Evolutionary conservation across 2,888 invertebrate species (phyloP).

Genomic region (Teinopalpus imperialis): DNA sequence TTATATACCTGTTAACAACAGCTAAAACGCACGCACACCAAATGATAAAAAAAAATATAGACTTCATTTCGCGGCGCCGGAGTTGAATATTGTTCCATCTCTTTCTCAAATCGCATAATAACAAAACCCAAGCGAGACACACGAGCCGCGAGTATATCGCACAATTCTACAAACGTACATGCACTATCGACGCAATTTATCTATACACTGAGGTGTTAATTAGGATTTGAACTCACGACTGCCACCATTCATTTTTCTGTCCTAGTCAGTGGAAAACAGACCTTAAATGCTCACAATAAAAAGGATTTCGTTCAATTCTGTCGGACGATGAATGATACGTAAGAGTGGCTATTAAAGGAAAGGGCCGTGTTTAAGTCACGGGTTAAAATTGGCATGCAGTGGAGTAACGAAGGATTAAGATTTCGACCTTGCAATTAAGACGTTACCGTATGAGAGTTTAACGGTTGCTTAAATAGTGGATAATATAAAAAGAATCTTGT

Average conservation of each 20-base stretch:
- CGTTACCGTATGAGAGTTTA: slow-evolving; percentile 36
- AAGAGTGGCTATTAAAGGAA: slow-evolving; percentile 68
- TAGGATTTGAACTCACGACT: slow-evolving; percentile 78
- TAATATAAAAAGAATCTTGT: too few relatives aligned
- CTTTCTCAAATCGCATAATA: slow-evolving; percentile 25
- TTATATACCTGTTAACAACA: slow-evolving; percentile 2
- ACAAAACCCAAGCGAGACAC: slow-evolving; percentile 30
- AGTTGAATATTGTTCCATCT: slow-evolving; percentile 13
- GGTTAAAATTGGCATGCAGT: slow-evolving; percentile 70
- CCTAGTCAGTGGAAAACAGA: slow-evolving; percentile 32
- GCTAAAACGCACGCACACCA: background rate
- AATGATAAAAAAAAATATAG: slow-evolving; percentile 1
- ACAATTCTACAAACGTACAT: slow-evolving; percentile 50
- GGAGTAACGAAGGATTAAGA: slow-evolving; percentile 57
- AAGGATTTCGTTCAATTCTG: slow-evolving; percentile 29
- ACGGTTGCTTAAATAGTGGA: background rate
- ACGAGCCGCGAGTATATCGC: slow-evolving; percentile 38
- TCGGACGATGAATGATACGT: slow-evolving; percentile 65
- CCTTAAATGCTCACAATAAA: slow-evolving; percentile 34
- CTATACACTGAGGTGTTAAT: slow-evolving; percentile 76
- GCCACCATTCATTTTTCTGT: slow-evolving; percentile 49
- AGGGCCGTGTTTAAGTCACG: slow-evolving; percentile 64
- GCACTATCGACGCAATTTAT: slow-evolving; percentile 75
- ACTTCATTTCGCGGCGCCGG: background rate
- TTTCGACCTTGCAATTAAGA: slow-evolving; percentile 61